Evolutionary conservation across 2,113 vertebrate genomes (phyloP).

Genomic region (Gorsachius goisagi): DNA sequence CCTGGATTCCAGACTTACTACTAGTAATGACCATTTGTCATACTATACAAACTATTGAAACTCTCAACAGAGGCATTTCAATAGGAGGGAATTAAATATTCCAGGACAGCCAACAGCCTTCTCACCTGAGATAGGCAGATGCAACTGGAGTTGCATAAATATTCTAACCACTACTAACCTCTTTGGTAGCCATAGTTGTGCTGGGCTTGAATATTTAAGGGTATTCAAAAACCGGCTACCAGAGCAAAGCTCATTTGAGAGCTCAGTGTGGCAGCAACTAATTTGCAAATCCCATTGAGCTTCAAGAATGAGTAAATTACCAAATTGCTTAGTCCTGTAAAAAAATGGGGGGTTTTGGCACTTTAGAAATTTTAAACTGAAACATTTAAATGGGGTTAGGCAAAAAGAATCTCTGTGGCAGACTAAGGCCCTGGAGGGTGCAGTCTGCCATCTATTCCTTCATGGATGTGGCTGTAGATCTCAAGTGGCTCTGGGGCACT

Average conservation of each 20-base stretch:
- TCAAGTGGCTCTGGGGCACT: not conserved
- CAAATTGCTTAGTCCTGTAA: not conserved
- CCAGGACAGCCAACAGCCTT: not conserved
- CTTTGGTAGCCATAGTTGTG: not conserved
- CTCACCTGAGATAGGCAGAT: not conserved
- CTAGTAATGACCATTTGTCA: not conserved
- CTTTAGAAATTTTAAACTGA: not conserved
- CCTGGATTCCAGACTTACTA: not conserved
- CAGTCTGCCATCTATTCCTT: not conserved
- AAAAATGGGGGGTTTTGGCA: not conserved
- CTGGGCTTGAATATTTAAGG: not conserved
- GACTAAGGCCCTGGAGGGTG: not conserved
- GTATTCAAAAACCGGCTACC: not conserved
- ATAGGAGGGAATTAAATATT: not conserved
- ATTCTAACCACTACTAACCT: not conserved
- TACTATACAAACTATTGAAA: too few species aligned
- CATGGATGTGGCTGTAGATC: not conserved
- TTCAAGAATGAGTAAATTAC: not conserved
- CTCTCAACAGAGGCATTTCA: not conserved
- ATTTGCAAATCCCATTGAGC: not conserved
- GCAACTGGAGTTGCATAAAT: not conserved
- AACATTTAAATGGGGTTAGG: not conserved
- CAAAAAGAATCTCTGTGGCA: not conserved
- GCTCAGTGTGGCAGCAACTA: rapidly evolving
- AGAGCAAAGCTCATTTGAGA: not conserved